Evolutionary conservation across 2,113 vertebrate species (phyloP).

Genomic region (Phycodurus eques): DNA sequence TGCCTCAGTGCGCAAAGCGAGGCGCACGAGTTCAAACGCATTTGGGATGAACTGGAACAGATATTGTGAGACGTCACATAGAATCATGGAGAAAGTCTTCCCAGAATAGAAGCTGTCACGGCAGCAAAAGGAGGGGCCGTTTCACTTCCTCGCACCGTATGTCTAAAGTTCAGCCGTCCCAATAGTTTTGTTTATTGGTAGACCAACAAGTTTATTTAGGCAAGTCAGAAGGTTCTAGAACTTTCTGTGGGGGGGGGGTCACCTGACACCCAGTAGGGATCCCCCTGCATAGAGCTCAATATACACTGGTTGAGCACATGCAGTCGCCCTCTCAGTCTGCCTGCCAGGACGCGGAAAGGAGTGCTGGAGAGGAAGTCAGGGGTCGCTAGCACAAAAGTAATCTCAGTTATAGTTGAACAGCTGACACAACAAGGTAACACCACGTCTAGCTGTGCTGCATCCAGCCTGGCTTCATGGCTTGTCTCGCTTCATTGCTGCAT

Average conservation of each 20-base stretch:
- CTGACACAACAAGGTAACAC: slow-evolving; percentile 71
- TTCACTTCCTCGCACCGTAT: background rate
- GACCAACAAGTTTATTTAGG: slow-evolving; percentile 19
- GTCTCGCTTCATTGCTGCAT: slow-evolving; percentile 48
- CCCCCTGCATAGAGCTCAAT: slow-evolving; percentile 49
- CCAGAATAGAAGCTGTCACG: slow-evolving; percentile 1
- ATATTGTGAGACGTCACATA: background rate
- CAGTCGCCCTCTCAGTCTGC: slow-evolving; percentile 58
- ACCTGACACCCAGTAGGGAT: slow-evolving; percentile 65
- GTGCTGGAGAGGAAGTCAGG: slow-evolving; percentile 41
- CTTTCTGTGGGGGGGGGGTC: slow-evolving; percentile 65
- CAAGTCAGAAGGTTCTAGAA: slow-evolving; percentile 55
- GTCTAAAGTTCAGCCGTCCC: background rate
- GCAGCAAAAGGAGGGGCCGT: background rate
- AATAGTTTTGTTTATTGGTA: background rate
- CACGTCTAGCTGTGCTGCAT: slow-evolving; percentile 31
- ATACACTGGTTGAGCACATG: slow-evolving; percentile 45
- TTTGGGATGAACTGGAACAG: background rate
- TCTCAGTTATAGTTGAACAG: slow-evolving; percentile 43
- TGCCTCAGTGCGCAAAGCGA: background rate
- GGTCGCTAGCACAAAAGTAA: slow-evolving; percentile 28
- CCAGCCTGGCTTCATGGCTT: slow-evolving; percentile 40
- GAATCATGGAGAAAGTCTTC: background rate
- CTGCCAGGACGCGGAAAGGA: slow-evolving; percentile 43
- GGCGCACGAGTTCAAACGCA: background rate